Evolutionary conservation across 2,888 invertebrate species (phyloP).

Genomic region (Agriopis leucophaearia): DNA sequence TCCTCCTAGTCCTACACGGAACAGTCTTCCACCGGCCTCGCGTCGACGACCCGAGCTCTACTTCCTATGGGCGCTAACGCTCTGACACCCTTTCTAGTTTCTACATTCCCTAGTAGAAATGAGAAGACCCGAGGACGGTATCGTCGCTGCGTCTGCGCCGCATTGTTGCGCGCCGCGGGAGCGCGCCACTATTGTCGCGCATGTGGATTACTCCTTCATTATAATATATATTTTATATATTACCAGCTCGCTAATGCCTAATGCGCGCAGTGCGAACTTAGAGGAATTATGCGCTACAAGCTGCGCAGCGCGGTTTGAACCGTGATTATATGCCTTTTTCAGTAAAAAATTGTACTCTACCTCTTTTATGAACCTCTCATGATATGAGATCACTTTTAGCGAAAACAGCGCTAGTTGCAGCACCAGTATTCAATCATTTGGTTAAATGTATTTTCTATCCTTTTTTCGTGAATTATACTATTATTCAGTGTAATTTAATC

Average conservation of each 20-base stretch:
- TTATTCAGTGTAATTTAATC: too few relatives aligned
- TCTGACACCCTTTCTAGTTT: too few relatives aligned
- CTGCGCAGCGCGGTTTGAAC: neutral
- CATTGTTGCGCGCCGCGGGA: slow-evolving; percentile 37
- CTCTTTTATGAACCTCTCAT: neutral
- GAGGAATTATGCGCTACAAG: neutral
- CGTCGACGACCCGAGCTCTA: slow-evolving; percentile 36
- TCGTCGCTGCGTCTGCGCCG: neutral
- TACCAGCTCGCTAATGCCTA: neutral
- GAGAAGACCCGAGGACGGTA: too few relatives aligned
- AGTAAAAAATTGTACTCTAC: neutral
- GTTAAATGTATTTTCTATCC: too few relatives aligned
- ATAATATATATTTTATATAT: too few relatives aligned
- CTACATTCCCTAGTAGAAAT: too few relatives aligned
- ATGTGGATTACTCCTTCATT: slow-evolving; percentile 29
- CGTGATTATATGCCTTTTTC: neutral
- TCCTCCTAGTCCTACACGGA: slow-evolving; percentile 10
- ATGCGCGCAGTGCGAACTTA: neutral
- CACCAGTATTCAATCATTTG: too few relatives aligned
- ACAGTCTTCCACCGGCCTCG: slow-evolving; percentile 38
- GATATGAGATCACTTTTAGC: too few relatives aligned
- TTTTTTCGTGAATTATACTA: too few relatives aligned
- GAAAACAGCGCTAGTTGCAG: too few relatives aligned
- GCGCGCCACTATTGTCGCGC: slow-evolving; percentile 20
- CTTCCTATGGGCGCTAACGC: too few relatives aligned